These are phyloP conservation scores for Tympanuchus pallidicinctus DNA, from an alignment of 2,113 vertebrate genomes.

Conservation along the genomic window DNA sequence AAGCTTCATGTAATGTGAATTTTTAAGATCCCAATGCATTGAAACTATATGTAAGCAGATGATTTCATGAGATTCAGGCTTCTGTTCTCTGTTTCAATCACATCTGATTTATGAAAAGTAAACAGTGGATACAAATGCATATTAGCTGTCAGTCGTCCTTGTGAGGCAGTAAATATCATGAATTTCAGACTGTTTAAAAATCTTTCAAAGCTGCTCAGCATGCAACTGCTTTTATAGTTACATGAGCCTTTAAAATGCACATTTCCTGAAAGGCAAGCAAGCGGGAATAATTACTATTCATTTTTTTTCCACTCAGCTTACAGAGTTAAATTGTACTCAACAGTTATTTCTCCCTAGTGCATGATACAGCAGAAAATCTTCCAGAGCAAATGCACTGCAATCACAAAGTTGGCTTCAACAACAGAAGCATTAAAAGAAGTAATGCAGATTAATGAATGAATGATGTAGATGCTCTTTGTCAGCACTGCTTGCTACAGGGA, in stretches of 20 bases:
- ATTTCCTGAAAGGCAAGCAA: slow-evolving; percentile 71
- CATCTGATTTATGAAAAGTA: slow-evolving; percentile 46
- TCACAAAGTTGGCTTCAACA: slow-evolving; percentile 54
- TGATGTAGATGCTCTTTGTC: slow-evolving; percentile 56
- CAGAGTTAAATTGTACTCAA: slow-evolving; percentile 72
- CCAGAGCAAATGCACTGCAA: slow-evolving; percentile 63
- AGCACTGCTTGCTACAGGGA: slow-evolving; percentile 44
- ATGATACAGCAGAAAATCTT: slow-evolving; percentile 71
- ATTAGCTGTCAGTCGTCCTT: slow-evolving; percentile 39
- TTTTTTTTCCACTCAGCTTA: slow-evolving; percentile 57
- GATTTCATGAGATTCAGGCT: slow-evolving; percentile 32
- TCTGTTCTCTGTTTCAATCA: slow-evolving; percentile 57
- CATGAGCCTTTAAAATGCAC: slow-evolving; percentile 57
- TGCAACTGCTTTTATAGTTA: slow-evolving; percentile 64
- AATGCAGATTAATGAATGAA: slow-evolving; percentile 66
- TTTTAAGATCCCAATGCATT: not conserved
- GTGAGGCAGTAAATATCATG: slow-evolving; percentile 47
- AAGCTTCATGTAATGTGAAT: slow-evolving; percentile 31
- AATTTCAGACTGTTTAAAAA: slow-evolving; percentile 52
- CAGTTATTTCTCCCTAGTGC: slow-evolving; percentile 73
- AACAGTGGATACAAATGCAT: slow-evolving; percentile 21
- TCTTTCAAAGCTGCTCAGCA: slow-evolving; percentile 63
- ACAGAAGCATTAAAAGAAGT: slow-evolving; percentile 62
- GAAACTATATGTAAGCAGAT: slow-evolving; percentile 30
- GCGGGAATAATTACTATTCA: slow-evolving; percentile 71